Conservation (phyloP, 1,140 invertebrate species). For the Cylas formicarius region DNA sequence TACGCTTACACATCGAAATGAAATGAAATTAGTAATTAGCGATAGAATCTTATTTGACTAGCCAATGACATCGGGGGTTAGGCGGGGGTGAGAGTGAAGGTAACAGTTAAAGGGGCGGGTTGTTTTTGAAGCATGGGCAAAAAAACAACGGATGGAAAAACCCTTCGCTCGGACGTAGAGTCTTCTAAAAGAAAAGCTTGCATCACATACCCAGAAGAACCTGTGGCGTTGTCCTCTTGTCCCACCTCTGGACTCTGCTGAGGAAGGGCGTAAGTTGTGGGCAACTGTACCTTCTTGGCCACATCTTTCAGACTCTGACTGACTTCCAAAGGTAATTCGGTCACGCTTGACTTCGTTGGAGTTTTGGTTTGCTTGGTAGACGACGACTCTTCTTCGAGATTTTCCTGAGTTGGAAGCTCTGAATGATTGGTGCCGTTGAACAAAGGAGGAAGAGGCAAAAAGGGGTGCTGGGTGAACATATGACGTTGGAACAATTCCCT, state of each 20-base stretch:
- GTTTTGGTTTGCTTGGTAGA: slow-evolving; percentile 34
- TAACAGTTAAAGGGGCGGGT: slow-evolving; percentile 71
- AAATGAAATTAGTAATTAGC: too few species aligned
- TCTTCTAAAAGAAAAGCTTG: slow-evolving; percentile 80
- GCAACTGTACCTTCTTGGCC: slow-evolving; percentile 50
- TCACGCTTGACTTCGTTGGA: slow-evolving; percentile 31
- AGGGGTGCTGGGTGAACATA: slow-evolving; percentile 50
- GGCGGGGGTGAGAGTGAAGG: slow-evolving; percentile 86
- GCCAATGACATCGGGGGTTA: slow-evolving; percentile 41
- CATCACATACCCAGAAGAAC: slow-evolving; percentile 51
- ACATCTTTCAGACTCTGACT: slow-evolving; percentile 47
- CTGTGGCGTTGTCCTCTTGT: slow-evolving; percentile 19
- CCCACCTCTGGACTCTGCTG: slow-evolving; percentile 23
- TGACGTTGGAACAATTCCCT: slow-evolving; percentile 55
- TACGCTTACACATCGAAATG: too few species aligned
- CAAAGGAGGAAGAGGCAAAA: slow-evolving; percentile 47
- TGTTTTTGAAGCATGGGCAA: slow-evolving; percentile 82
- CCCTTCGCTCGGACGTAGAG: slow-evolving; percentile 41
- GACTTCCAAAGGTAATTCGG: slow-evolving; percentile 44
- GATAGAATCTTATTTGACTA: slow-evolving; percentile 20
- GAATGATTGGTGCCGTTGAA: slow-evolving; percentile 38
- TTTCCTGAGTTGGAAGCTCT: slow-evolving; percentile 31
- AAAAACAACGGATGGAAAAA: slow-evolving; percentile 85
- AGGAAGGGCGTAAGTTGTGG: slow-evolving; percentile 53
- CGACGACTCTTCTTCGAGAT: slow-evolving; percentile 35